Evolutionary conservation across 2,113 vertebrate species (phyloP), one percentile per base, ranked within the genome.

Genomic region (Chaenogobius annularis): DNA sequence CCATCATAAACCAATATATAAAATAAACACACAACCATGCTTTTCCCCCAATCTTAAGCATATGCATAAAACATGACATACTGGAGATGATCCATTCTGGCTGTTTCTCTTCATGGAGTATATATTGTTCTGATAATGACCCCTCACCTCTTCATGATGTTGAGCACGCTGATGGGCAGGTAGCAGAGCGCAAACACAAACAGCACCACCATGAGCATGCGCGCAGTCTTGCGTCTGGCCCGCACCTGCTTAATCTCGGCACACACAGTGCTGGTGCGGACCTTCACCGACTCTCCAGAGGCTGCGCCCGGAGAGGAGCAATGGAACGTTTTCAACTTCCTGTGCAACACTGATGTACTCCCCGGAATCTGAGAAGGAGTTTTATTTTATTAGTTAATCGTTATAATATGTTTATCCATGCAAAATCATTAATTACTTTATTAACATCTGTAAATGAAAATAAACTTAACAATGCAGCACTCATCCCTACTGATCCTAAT

Each of bases 181-280:
- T 99, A 99, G 86, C 97, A 99, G 82, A 98, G 90, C 22, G 96
- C 95, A 74, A 99, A 99, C 75, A 98, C 95, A 85, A 97, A 85
- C 43, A 99, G 95, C 70, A 99, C 96, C 0, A 98, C 96, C 92
- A 99, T 97, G 69, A 99, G 89, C 97, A 99, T 98, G 37, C 96
- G 94, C 7, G 97, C 97, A 4, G 97, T 98, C 92, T 98, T 99
- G 77, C 96, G 92, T 64, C 97, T 87, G 13, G 96, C 94, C 75
- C 89, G 92, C 83, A 97, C 94, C 93, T 98, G 97, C 91, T 98
- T 98, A 88, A 98, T 94, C 93, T 99, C 97, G 46, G 97, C 97
- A 19, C 96, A 94, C 67, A 96, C 94, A 0, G 94, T 90, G 0
- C 91, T 95, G 73, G 94, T 95, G 83, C 92, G 92, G 68, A 95